Percentiles rank a stretch among this genome's conserved stretches.
Evolutionary conservation across 2,113 vertebrate species (phyloP).

Genomic region (Hydropotes inermis): DNA sequence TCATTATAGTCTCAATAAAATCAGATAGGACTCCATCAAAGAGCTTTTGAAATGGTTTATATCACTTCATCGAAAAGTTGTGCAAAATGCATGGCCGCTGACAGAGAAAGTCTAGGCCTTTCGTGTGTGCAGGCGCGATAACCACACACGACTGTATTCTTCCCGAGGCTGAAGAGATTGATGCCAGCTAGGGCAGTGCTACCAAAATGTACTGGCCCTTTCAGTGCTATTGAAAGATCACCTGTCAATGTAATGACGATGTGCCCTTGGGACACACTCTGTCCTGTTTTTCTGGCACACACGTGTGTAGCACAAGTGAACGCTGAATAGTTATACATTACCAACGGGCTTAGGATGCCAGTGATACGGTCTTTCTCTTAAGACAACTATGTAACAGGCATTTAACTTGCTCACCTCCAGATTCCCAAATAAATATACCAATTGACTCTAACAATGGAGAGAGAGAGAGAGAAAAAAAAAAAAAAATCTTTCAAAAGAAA

Average conservation of each 20-base stretch:
- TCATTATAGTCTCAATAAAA: slow-evolving; percentile 49
- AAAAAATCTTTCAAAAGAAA: not conserved
- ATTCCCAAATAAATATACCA: not conserved
- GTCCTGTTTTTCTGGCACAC: not conserved
- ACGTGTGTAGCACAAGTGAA: not conserved
- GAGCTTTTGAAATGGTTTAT: slow-evolving; percentile 27
- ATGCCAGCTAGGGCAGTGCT: not conserved
- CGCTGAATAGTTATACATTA: not conserved
- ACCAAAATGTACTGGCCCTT: not conserved
- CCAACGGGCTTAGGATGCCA: not conserved
- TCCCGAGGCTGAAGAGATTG: not conserved
- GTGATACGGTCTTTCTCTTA: not conserved
- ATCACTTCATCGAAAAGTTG: slow-evolving; percentile 14
- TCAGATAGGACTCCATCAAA: slow-evolving; percentile 22
- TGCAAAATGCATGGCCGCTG: not conserved
- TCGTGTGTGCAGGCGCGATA: not conserved
- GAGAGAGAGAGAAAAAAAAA: not conserved
- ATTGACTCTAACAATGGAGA: not conserved
- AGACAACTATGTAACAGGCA: not conserved
- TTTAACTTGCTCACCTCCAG: not conserved
- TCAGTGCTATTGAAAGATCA: not conserved
- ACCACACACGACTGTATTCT: not conserved
- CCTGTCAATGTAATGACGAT: not conserved
- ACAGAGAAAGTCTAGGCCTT: not conserved
- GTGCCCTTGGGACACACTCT: not conserved